Conservation (phyloP, 2,797 vertebrate genomes). For the Gambelia wislizenii region DNA sequence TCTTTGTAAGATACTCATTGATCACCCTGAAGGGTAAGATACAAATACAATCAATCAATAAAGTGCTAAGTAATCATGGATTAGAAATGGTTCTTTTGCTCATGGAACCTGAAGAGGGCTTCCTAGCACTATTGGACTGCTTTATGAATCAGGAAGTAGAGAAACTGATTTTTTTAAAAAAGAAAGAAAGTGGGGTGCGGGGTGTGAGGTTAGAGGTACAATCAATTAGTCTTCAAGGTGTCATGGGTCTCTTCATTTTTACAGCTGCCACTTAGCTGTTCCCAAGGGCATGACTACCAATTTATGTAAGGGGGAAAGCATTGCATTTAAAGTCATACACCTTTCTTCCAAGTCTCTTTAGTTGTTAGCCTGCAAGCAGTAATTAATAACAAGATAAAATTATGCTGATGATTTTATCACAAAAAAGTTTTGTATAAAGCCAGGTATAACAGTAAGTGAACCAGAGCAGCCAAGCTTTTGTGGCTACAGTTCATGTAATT, state of each 20-base stretch:
- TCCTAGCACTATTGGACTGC: constrained; percentile 11
- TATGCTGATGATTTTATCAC: rapidly evolving
- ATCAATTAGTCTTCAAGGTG: background rate
- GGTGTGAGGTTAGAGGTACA: too few species aligned
- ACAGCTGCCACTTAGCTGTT: background rate
- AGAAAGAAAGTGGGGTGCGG: background rate
- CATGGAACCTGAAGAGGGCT: constrained; percentile 43
- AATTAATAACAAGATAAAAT: background rate
- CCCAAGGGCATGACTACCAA: background rate
- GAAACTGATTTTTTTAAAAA: background rate
- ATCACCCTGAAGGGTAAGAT: background rate
- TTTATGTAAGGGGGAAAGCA: background rate
- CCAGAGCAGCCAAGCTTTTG: rapidly evolving
- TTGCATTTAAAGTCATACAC: background rate
- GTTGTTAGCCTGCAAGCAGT: background rate
- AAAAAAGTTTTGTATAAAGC: rapidly evolving
- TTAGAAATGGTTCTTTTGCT: background rate
- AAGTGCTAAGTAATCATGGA: rapidly evolving
- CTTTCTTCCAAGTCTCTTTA: background rate
- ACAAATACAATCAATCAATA: background rate
- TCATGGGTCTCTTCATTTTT: background rate
- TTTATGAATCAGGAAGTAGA: background rate
- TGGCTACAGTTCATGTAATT: background rate
- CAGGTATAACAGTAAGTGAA: background rate
- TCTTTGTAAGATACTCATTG: background rate